Base-by-base conservation (phyloP, 2,113 vertebrate species). In the Urocolius indicus region DNA sequence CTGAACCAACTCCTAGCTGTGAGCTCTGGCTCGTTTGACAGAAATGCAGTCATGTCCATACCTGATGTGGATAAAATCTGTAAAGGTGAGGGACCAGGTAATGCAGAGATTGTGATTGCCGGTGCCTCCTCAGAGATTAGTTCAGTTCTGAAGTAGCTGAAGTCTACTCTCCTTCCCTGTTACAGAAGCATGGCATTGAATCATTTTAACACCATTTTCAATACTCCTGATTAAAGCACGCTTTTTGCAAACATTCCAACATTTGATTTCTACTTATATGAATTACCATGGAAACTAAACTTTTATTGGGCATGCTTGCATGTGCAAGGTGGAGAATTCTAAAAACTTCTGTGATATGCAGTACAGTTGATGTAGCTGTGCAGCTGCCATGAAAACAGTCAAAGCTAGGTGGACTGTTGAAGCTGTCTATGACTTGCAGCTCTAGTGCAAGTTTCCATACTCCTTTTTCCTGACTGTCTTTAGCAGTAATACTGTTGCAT, bases 261-360 rank as follows among this genome's bases (percentile, higher is more conserved):
- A 66, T 71, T 94, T 74, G 55, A 92, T 91, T 95, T 94, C 90
- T 80, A 80, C 94, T 96, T 94, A 71, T 20, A 88, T 19, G 59
- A 85, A 94, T 97, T 95, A 20, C 95, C 90, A 96, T 96, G 95
- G 94, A 88, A 96, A 97, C 93, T 3, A 67, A 93, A 96, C 51
- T 95, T 94, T 84, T 66, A 74, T 45, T 4, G 0, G 82, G 67
- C 52, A 36, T 57, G 65, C 55, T 72, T 94, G 92, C 61, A 71
- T 74, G 11, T 59, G 74, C 82, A 61, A 72, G 51, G 55, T 15
- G 51, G 58, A 76, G 91, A 43, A 82, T 87, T 94, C 78, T 38
- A 36, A 89, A 93, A 89, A 82, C 76, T 5, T 57, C 79, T 62
- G 0, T 66, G 43, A 87, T 54, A 27, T 26, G 24, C 23, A 58